These are phyloP conservation scores for Miltochrista miniata DNA, from an alignment of 2,888 invertebrate species.

Conservation along the genomic window DNA sequence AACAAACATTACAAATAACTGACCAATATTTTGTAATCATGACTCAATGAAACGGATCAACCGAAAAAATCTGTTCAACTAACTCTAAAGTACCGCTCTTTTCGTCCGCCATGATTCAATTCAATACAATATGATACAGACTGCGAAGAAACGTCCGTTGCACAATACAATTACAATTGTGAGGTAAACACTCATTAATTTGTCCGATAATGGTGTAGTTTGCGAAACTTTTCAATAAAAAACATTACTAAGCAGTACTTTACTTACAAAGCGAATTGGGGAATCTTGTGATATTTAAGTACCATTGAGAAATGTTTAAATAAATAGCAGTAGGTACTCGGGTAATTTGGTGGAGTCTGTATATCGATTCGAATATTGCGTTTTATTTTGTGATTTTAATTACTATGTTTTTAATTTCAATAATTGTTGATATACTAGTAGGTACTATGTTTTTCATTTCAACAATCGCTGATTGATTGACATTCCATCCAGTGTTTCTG, in stretches of 20 bases:
- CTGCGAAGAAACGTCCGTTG: constrained; percentile 15
- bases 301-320: constrained; percentile 15
- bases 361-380: no score
- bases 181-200: constrained; percentile 30
- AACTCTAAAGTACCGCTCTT: background rate
- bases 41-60: no score
- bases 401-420: no score
- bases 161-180: constrained; percentile 27
- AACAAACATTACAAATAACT: no score
- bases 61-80: no score
- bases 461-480: no score
- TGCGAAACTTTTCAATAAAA: constrained; percentile 10
- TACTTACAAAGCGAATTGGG: constrained; percentile 20
- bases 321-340: no score
- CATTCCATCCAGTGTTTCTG: no score
- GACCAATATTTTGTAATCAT: no score
- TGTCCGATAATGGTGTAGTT: constrained; percentile 24
- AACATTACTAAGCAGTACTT: background rate
- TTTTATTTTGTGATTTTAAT: no score
- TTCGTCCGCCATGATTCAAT: background rate
- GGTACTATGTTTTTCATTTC: no score
- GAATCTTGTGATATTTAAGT: constrained; percentile 14
- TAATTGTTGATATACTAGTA: no score
- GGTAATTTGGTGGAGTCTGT: constrained; percentile 1
- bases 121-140: constrained; percentile 13